phyloP scores from a whole-genome alignment of 2,888 invertebrate genomes.

The Oxyteleia sp. region DNA sequence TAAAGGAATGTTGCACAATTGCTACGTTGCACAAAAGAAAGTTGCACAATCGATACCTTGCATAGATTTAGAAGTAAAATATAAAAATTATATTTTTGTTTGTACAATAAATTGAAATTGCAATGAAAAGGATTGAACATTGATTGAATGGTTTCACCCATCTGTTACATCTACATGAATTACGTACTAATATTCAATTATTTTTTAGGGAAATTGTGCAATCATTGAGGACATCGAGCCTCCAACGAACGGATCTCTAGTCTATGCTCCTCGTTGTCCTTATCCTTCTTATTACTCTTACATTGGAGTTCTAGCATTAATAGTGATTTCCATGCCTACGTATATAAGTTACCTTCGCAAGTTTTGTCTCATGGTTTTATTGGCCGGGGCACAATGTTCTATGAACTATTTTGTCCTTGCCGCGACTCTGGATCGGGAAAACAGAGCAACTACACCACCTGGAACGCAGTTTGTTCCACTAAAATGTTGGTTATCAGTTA shows the following conservation, averaged over 20 bases:
- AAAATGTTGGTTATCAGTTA: constrained; percentile 87
- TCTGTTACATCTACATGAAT: too few relatives aligned
- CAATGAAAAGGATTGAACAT: too few relatives aligned
- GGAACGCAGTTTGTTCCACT: constrained; percentile 79
- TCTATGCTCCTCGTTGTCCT: constrained; percentile 88
- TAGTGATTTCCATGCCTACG: constrained; percentile 91
- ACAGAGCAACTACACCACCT: constrained; percentile 88
- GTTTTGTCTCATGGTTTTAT: constrained; percentile 90
- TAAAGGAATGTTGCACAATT: too few relatives aligned
- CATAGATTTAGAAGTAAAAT: too few relatives aligned
- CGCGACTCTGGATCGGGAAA: constrained; percentile 89
- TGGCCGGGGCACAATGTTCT: constrained; percentile 89
- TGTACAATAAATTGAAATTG: too few relatives aligned
- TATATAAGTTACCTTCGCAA: constrained; percentile 92
- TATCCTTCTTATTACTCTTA: constrained; percentile 93
- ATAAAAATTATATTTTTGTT: too few relatives aligned
- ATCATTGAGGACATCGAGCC: constrained; percentile 81
- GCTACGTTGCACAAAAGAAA: too few relatives aligned
- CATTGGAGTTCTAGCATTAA: constrained; percentile 91
- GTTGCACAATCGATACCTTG: too few relatives aligned
- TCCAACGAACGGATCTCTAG: constrained; percentile 80
- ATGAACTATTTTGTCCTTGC: constrained; percentile 89
- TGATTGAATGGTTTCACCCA: too few relatives aligned
- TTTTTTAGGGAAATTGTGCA: constrained; percentile 83
- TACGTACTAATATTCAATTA: too few relatives aligned